phyloP scores from a whole-genome alignment of 2,113 vertebrate species.

The Anser cygnoides region DNA sequence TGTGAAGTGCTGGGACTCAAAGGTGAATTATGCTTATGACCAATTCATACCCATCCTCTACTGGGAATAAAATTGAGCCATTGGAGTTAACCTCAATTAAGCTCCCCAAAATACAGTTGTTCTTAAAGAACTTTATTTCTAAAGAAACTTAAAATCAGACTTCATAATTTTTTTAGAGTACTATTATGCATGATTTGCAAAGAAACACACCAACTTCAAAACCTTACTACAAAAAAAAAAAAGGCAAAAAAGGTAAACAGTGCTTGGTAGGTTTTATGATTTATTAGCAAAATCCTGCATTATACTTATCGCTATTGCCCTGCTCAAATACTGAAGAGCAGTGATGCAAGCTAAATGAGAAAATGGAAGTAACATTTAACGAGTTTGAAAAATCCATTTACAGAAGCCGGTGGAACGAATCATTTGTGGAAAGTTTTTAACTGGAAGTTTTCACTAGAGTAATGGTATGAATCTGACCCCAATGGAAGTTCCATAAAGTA shows the following conservation, averaged over 20 bases:
- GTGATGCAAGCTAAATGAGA: slow-evolving; percentile 42
- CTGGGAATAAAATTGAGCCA: neutral
- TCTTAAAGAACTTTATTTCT: slow-evolving; percentile 14
- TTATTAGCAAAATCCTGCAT: slow-evolving; percentile 48
- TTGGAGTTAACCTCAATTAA: neutral
- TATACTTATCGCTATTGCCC: slow-evolving; percentile 30
- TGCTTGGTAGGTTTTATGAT: slow-evolving; percentile 19
- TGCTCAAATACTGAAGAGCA: slow-evolving; percentile 17
- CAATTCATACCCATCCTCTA: slow-evolving; percentile 11
- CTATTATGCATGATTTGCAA: neutral
- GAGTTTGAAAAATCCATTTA: slow-evolving; percentile 58
- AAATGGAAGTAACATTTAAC: slow-evolving; percentile 40
- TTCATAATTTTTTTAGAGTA: neutral
- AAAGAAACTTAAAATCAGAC: neutral
- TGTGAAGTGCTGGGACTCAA: neutral
- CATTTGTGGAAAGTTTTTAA: slow-evolving; percentile 41
- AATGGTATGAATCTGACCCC: slow-evolving; percentile 55
- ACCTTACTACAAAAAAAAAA: neutral
- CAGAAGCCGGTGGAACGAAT: slow-evolving; percentile 55
- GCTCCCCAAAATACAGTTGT: neutral
- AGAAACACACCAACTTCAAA: slow-evolving; percentile 14
- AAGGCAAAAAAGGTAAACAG: neutral
- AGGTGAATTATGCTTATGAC: slow-evolving; percentile 32
- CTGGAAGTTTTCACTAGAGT: slow-evolving; percentile 48
- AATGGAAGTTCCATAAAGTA: slow-evolving; percentile 48